Base-by-base conservation (phyloP, 2,888 invertebrate species). In the Sesia bembeciformis region DNA sequence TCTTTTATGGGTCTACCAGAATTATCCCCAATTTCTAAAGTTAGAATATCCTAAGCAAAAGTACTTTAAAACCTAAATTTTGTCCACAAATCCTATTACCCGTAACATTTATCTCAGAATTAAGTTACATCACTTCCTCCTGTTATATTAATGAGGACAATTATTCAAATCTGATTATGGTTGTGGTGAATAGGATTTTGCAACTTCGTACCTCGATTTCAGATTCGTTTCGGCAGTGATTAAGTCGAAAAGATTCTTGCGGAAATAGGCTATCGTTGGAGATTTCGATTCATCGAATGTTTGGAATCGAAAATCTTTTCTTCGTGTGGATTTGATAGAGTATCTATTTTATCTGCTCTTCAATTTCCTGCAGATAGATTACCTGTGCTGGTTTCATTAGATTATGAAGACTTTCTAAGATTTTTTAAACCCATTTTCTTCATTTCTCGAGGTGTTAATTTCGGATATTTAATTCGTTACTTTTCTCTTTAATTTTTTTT, bases 241-340 rank as follows among this genome's bases (percentile, higher is more conserved):
- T 62, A 60, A 64, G 66, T 66, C 61, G 56, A 58, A 58, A 60
- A 58, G 64, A 67, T 67, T 46, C 23, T 63, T 65, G 66, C 63
- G 70, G 68, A 71, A 72, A 73, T 71, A 66, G 63, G 62, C 67
- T 70, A 68, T 74, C 68, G 56, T 58, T 54, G 60, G 61, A 61
- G 64, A 66, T 65, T 62, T 58, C 62, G 65, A 58, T 65, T 65
- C 64, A 62, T 61, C 63, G 60, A 62, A 61, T 62, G 60, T 60
- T 62, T 62, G 61, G 65, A 66, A 70, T 66, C 60, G 61, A 60
- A 57, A 58, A 56, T 60, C 59, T 63, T 46, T 46, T 46, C 5
- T 46, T 46, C 4, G 8, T 6, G 23, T 8, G 8, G 23, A 23
- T 23, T 23, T 23, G 23, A 23, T 23, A 23, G 23, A 23, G 23